These are phyloP conservation scores for Amphipoea lucens DNA, from an alignment of 2,888 invertebrate species.

Conservation along the genomic window DNA sequence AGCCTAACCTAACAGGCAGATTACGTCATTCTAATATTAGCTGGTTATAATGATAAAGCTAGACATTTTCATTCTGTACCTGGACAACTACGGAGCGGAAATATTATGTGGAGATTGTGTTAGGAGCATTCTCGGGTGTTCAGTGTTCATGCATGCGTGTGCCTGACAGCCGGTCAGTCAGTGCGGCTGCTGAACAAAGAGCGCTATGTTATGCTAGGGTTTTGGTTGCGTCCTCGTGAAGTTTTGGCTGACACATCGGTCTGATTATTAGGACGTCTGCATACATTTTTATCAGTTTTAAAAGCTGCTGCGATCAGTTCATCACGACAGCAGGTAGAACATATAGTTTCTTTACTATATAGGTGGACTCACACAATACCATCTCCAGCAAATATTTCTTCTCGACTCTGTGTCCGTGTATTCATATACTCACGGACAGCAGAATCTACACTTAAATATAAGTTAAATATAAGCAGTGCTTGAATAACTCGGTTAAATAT, in stretches of 20 bases:
- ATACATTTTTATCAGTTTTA: not conserved
- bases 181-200: not conserved
- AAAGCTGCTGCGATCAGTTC: too few species aligned
- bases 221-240: not conserved
- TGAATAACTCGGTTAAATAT: slow-evolving; percentile 53
- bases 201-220: too few species aligned
- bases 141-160: not conserved
- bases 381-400: slow-evolving; percentile 34
- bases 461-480: slow-evolving; percentile 27
- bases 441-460: slow-evolving; percentile 42
- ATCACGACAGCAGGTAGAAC: not conserved
- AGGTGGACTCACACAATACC: not conserved
- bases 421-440: slow-evolving; percentile 33
- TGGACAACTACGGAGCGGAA: slow-evolving; percentile 44
- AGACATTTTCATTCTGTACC: slow-evolving; percentile 33
- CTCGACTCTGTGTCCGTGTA: slow-evolving; percentile 35
- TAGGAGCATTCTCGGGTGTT: not conserved
- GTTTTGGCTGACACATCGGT: not conserved
- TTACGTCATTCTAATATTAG: not conserved
- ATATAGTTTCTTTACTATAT: not conserved
- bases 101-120: slow-evolving; percentile 39
- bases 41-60: slow-evolving; percentile 1
- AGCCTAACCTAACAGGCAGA: not conserved
- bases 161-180: too few species aligned
- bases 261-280: not conserved